Base-by-base conservation (phyloP, 2,888 invertebrate species). In the Arrhopalites spinosus region DNA sequence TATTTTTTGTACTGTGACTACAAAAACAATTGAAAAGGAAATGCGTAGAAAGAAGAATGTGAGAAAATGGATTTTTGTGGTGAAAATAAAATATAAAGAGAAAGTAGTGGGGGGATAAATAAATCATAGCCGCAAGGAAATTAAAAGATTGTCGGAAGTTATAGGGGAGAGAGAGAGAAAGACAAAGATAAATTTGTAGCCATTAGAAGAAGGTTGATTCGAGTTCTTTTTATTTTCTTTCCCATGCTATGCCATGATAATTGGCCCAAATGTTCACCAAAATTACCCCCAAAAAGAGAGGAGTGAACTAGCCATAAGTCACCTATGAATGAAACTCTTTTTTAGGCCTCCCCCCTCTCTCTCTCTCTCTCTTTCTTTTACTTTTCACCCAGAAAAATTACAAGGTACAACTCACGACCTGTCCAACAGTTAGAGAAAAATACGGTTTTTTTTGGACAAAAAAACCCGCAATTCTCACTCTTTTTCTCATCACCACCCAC, bases 181-280 rank as follows among this genome's bases (percentile, higher is more conserved):
- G 71, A 71, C 71, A 71, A 71, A 59, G 71, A 71, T 59, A 71
- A 61, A 71, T 71, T 59, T 71, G 71, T 61, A 30, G 71, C 71
- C 71, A 71, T 71, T 71, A 71, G 69, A 61, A 61, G n/a, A 30
- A n/a, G 53, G 71, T 71, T 71, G 71, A 27, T 50, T 56, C 68
- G 2, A 8, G n/a, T 45, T 29, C 30, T 29, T 29, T 23, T 30
- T 53, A 7, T 47, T 53, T 30, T 29, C 25, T 53, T 53, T 20
- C 29, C 53, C n/a, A 29, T 59, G 59, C 59, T 23, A 59, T n/a
- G n/a, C n/a, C 59, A 59, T 59, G 59, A 59, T 59, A 59, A 59
- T 59, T 59, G 59, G 59, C 59, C 59, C 53, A 45, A 20, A 53
- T 20, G 23, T 23, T 20, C 17, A 23, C n/a, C 25, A 23, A 59